A percentile compares a stretch with the other conserved stretches of the same genome.
Evolutionary conservation across 2,797 vertebrate genomes (phyloP).

Genomic region (Gobio occitaniae): DNA sequence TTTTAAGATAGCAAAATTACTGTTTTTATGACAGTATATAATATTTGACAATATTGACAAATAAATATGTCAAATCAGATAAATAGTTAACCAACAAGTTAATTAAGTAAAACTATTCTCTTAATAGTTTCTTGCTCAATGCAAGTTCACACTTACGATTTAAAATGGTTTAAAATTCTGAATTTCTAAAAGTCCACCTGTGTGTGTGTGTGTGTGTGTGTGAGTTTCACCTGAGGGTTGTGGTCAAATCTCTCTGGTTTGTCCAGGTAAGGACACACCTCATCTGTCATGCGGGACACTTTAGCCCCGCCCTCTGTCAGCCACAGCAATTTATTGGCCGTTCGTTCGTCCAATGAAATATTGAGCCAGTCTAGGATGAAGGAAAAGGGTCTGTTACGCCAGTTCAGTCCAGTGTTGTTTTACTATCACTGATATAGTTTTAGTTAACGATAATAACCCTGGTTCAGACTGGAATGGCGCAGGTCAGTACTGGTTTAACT

Average conservation of each 20-base stretch:
- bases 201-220: too few species aligned
- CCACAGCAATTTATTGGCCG: constrained; percentile 81
- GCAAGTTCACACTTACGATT: too few species aligned
- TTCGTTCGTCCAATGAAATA: constrained; percentile 76
- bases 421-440: background rate
- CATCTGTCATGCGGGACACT: constrained; percentile 73
- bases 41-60: too few species aligned
- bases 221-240: constrained; percentile 78
- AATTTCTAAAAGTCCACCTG: background rate
- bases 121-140: too few species aligned
- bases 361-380: constrained; percentile 73
- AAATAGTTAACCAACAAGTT: too few species aligned
- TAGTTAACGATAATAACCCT: too few species aligned
- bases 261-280: constrained; percentile 76
- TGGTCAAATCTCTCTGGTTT: constrained; percentile 76
- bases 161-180: too few species aligned
- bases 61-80: too few species aligned
- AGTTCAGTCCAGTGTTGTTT: background rate
- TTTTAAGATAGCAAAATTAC: too few species aligned
- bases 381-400: background rate
- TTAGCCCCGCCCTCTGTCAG: constrained; percentile 74
- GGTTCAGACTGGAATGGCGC: too few species aligned
- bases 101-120: too few species aligned
- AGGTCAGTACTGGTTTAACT: background rate
- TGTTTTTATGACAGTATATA: too few species aligned